Conservation (phyloP, 1,140 invertebrate species). For the Steinernema khuongi region DNA sequence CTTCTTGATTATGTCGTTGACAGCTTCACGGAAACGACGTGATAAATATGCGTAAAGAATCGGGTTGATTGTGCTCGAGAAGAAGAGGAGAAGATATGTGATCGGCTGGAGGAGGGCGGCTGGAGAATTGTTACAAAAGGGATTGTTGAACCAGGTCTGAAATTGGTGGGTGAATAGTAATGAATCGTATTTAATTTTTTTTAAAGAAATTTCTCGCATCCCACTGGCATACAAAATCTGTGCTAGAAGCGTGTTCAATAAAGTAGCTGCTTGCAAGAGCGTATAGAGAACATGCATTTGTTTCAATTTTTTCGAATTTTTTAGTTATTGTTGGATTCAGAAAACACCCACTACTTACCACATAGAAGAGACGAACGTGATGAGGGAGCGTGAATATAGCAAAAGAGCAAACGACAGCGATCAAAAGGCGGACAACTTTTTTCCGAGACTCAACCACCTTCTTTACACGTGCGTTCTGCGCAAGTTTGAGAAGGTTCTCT, state of each 20-base stretch:
- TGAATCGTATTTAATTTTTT: background rate
- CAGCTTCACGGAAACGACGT: conserved; percentile 48
- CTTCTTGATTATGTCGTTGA: conserved; percentile 28
- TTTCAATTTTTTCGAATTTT: no score
- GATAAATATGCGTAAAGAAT: conserved; percentile 56
- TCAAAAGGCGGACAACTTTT: conserved; percentile 51
- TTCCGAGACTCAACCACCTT: background rate
- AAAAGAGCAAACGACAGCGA: conserved; percentile 55
- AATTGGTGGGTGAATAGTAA: conserved; percentile 12
- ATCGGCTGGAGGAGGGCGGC: conserved; percentile 49
- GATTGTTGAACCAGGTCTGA: conserved; percentile 43
- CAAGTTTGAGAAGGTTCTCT: conserved; percentile 26
- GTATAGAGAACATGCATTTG: no score
- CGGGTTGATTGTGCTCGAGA: conserved; percentile 52
- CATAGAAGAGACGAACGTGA: conserved; percentile 46
- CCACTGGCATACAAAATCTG: background rate
- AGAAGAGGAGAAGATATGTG: conserved; percentile 47
- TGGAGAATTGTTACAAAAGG: conserved; percentile 39
- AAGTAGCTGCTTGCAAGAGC: background rate
- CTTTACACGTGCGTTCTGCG: conserved; percentile 25
- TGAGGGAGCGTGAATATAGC: conserved; percentile 54
- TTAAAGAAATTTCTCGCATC: background rate
- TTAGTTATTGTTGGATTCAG: background rate
- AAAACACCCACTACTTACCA: conserved; percentile 30
- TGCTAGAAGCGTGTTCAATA: background rate